Evolutionary conservation across 2,113 vertebrate species (phyloP).

Genomic region (Eudyptes chrysolophus): DNA sequence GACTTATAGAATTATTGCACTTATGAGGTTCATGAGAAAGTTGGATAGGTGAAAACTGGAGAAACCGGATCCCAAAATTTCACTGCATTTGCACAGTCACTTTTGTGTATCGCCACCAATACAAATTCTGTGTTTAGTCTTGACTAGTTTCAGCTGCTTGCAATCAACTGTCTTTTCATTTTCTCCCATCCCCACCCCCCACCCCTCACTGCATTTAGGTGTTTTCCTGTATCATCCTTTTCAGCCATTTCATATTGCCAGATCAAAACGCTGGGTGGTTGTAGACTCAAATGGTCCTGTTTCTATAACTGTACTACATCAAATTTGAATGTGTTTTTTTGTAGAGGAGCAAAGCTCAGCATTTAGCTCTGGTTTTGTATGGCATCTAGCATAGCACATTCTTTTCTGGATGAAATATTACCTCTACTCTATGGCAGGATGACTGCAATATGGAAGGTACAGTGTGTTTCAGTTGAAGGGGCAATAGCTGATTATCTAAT

Average conservation of each 20-base stretch:
- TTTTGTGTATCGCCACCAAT: background rate
- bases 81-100: background rate
- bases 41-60: background rate
- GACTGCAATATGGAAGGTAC: background rate
- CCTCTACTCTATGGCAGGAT: background rate
- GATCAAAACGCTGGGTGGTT: background rate
- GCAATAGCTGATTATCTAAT: background rate
- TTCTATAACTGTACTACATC: background rate
- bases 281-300: background rate
- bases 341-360: background rate
- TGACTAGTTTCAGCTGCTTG: background rate
- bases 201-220: fast-evolving
- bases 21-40: background rate
- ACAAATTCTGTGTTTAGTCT: background rate
- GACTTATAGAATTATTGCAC: background rate
- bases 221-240: background rate
- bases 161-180: background rate
- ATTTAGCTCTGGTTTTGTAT: background rate
- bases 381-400: background rate
- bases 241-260: background rate
- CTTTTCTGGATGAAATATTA: background rate
- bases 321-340: background rate
- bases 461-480: background rate
- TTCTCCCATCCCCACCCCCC: background rate
- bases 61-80: background rate